Percentiles rank a stretch among this genome's conserved stretches.
Conservation (phyloP, 2,888 invertebrate genomes). For the Lomographa bimaculata region DNA sequence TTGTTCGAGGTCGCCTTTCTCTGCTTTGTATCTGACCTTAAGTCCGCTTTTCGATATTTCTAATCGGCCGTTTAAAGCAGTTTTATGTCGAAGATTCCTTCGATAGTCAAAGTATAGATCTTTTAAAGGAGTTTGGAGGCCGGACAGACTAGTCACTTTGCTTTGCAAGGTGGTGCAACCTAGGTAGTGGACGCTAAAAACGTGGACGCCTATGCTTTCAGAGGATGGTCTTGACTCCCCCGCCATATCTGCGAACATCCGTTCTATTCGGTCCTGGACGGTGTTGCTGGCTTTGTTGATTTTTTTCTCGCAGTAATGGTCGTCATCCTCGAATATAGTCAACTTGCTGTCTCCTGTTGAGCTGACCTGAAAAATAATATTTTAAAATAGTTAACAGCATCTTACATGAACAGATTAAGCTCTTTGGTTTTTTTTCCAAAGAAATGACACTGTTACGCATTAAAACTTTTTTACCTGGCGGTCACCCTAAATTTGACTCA, state of each 20-base stretch:
- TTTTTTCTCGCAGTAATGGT: slow-evolving; percentile 67
- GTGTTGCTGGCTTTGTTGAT: slow-evolving; percentile 82
- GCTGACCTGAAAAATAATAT: slow-evolving; percentile 52
- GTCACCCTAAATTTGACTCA: no score
- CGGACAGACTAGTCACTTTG: slow-evolving; percentile 92
- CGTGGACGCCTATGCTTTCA: slow-evolving; percentile 81
- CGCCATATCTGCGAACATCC: slow-evolving; percentile 91
- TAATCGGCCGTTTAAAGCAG: slow-evolving; percentile 82
- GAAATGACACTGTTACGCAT: no score
- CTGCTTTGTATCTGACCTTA: slow-evolving; percentile 87
- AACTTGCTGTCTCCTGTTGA: slow-evolving; percentile 59
- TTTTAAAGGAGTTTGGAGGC: slow-evolving; percentile 91
- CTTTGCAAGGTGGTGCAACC: slow-evolving; percentile 91
- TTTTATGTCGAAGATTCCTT: slow-evolving; percentile 78
- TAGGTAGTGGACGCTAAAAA: slow-evolving; percentile 90
- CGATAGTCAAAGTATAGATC: slow-evolving; percentile 88
- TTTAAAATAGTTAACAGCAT: no score
- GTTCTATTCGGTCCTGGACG: slow-evolving; percentile 93
- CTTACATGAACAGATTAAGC: no score
- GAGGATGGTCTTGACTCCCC: slow-evolving; percentile 77
- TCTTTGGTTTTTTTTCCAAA: no score
- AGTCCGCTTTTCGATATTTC: slow-evolving; percentile 88
- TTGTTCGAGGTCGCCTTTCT: slow-evolving; percentile 85
- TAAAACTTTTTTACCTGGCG: no score
- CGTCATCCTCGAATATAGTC: slow-evolving; percentile 69